These are phyloP conservation scores for Scylla paramamosain DNA, from an alignment of 1,140 invertebrate species.

Conservation along the genomic window DNA sequence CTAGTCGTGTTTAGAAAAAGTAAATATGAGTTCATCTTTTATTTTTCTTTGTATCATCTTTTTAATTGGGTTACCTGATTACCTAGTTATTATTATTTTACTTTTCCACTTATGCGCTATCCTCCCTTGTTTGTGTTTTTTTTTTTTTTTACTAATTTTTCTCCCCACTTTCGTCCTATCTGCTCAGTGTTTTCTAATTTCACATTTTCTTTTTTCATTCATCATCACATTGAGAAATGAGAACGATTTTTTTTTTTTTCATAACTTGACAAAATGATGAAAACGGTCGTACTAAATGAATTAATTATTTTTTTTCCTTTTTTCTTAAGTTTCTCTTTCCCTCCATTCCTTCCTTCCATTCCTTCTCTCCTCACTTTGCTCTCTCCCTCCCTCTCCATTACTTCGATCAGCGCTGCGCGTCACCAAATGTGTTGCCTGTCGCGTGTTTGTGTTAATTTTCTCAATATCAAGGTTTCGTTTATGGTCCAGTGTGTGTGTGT, in stretches of 20 bases:
- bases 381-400: not conserved
- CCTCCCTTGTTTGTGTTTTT: not conserved
- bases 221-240: not conserved
- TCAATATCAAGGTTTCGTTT: not conserved
- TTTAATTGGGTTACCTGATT: too few relatives aligned
- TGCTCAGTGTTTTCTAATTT: not conserved
- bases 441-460: slow-evolving; percentile 29
- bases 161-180: not conserved
- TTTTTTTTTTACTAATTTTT: not conserved
- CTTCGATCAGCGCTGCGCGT: not conserved
- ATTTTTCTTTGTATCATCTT: not conserved
- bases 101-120: not conserved
- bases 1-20: too few relatives aligned
- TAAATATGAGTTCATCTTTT: not conserved
- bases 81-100: too few relatives aligned
- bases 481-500: not conserved
- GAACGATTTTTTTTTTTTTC: too few relatives aligned
- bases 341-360: not conserved
- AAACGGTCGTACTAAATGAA: too few relatives aligned
- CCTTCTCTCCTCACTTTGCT: not conserved
- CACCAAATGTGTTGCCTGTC: not conserved
- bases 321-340: not conserved
- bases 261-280: too few relatives aligned
- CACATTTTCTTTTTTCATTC: not conserved
- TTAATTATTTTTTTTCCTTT: not conserved